A percentile compares a stretch with the other conserved stretches of the same genome.
Evolutionary conservation across 2,888 invertebrate species (phyloP).

Genomic region (Euproctis similis): DNA sequence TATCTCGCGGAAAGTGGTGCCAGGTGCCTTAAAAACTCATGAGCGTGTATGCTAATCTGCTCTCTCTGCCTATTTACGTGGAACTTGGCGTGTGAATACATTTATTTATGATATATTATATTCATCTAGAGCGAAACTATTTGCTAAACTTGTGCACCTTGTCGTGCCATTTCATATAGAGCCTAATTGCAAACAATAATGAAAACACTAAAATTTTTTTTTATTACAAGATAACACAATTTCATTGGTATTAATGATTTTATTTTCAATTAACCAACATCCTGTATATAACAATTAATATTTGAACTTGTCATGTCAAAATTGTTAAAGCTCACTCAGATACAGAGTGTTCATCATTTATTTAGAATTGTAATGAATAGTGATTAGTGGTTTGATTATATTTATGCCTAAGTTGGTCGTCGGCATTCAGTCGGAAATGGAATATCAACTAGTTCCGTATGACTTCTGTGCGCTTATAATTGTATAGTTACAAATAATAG

Average conservation of each 20-base stretch:
- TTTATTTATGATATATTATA: no score
- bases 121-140: no score
- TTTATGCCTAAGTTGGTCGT: conserved; percentile 8
- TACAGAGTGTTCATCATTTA: conserved; percentile 15
- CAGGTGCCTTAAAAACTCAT: no score
- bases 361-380: conserved; percentile 15
- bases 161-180: conserved; percentile 13
- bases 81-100: no score
- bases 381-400: conserved; percentile 20
- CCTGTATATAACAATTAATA: conserved; percentile 20
- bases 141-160: conserved; percentile 15
- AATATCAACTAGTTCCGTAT: conserved; percentile 6
- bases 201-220: conserved; percentile 34
- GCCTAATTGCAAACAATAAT: conserved; percentile 25
- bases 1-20: no score
- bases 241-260: conserved; percentile 27
- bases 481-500: no score
- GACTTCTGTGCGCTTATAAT: conserved; percentile 1
- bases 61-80: no score
- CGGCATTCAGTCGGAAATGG: conserved; percentile 4
- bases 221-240: conserved; percentile 28
- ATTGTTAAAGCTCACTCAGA: conserved; percentile 5
- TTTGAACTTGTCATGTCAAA: conserved; percentile 20
- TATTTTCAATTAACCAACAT: conserved; percentile 27
- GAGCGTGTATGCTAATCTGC: no score